A percentile compares a stretch with the other conserved stretches of the same genome.
Conservation (phyloP, 2,113 vertebrate species). For the Nematolebias whitei region DNA sequence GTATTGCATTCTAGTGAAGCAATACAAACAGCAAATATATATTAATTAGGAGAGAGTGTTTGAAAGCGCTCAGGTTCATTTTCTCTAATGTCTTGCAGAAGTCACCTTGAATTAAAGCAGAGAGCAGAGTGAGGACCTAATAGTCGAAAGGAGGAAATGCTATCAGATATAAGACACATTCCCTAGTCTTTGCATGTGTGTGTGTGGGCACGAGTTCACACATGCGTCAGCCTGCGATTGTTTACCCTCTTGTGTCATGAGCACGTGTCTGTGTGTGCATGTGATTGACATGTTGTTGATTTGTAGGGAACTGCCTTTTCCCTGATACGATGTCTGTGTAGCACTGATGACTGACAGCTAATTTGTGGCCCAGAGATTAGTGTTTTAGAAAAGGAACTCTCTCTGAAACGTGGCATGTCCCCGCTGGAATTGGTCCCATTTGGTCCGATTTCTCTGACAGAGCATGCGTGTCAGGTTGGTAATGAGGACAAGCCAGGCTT, state of each 20-base stretch:
- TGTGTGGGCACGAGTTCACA: constrained; percentile 4
- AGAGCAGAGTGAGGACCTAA: constrained; percentile 45
- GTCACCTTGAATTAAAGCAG: constrained; percentile 64
- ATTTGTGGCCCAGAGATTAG: constrained; percentile 78
- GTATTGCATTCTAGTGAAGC: constrained; percentile 16
- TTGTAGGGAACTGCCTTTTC: constrained; percentile 62
- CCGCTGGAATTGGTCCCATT: constrained; percentile 60
- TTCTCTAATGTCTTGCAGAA: constrained; percentile 37
- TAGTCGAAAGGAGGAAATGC: constrained; percentile 34
- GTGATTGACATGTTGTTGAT: constrained; percentile 76
- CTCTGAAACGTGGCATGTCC: constrained; percentile 36
- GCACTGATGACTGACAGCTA: constrained; percentile 76
- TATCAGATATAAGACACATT: constrained; percentile 23
- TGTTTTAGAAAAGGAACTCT: constrained; percentile 70
- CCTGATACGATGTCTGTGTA: constrained; percentile 54
- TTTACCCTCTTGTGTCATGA: constrained; percentile 20
- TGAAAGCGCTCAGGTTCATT: constrained; percentile 31
- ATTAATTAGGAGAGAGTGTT: constrained; percentile 50
- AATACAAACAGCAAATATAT: constrained; percentile 43
- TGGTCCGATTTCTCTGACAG: constrained; percentile 55
- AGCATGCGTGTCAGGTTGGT: constrained; percentile 50
- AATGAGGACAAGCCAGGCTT: constrained; percentile 64
- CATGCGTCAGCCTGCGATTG: neutral
- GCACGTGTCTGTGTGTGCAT: constrained; percentile 43
- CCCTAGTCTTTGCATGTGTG: neutral